Evolutionary conservation across 1,140 invertebrate species (phyloP).

Genomic region (Listronotus oregonensis): DNA sequence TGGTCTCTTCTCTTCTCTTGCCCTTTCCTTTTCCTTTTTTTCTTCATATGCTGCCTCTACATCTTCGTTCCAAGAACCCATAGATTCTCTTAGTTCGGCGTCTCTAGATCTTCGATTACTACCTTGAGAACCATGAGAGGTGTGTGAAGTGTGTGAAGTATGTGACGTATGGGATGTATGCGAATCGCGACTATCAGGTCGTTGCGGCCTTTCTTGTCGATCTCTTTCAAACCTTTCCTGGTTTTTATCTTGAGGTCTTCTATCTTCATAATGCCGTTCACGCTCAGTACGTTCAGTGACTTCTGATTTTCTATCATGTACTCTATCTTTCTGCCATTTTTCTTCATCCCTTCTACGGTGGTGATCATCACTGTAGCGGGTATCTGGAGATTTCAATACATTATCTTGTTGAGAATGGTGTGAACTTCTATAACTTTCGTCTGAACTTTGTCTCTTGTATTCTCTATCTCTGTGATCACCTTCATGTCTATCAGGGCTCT

Average conservation of each 20-base stretch:
- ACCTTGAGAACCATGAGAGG: constrained; percentile 33
- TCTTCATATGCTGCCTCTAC: constrained; percentile 58
- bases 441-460: constrained; percentile 42
- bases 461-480: constrained; percentile 43
- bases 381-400: constrained; percentile 32
- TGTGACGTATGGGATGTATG: constrained; percentile 61
- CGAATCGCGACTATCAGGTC: constrained; percentile 65
- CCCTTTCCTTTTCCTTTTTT: constrained; percentile 53
- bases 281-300: constrained; percentile 9
- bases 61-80: constrained; percentile 58
- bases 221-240: constrained; percentile 37
- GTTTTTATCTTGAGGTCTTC: constrained; percentile 42
- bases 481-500: constrained; percentile 41
- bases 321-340: constrained; percentile 43
- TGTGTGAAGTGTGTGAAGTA: constrained; percentile 56
- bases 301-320: constrained; percentile 34
- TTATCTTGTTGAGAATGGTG: constrained; percentile 21
- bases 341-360: constrained; percentile 35
- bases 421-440: constrained; percentile 44
- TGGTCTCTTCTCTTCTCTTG: constrained; percentile 52
- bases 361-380: constrained; percentile 31
- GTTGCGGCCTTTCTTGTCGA: constrained; percentile 59
- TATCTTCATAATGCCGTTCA: constrained; percentile 21
- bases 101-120: constrained; percentile 56
- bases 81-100: constrained; percentile 49